Percentiles rank a stretch among this genome's conserved stretches.
These are phyloP conservation scores for Montipora capricornis DNA, from an alignment of 64 coral and sea anemone genomes.

Conservation along the genomic window DNA sequence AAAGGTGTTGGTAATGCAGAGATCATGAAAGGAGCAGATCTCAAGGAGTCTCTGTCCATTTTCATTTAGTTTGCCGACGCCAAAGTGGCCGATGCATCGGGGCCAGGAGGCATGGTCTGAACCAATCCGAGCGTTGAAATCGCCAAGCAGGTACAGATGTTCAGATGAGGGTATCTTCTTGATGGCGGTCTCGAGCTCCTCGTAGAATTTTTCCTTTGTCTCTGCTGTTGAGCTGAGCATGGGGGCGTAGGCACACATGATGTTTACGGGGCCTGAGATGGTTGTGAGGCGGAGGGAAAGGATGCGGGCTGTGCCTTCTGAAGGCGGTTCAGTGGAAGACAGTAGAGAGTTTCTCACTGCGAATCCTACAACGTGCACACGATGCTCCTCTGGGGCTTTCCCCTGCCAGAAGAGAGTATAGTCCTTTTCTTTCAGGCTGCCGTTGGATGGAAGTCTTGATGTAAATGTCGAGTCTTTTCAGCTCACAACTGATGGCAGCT, in stretches of 20 bases:
- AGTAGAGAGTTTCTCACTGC: constrained; percentile 29
- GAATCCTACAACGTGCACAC: constrained; percentile 26
- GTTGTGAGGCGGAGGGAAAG: constrained; percentile 31
- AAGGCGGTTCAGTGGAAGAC: background rate
- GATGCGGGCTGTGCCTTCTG: background rate
- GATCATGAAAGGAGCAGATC: background rate
- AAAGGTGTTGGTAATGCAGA: background rate
- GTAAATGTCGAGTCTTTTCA: too few relatives aligned
- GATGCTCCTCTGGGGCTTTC: background rate
- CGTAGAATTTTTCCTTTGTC: constrained; percentile 26
- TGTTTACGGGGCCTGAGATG: background rate
- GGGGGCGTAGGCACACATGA: background rate
- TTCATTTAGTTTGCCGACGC: constrained; percentile 20
- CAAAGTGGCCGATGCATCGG: background rate
- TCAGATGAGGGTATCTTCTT: background rate
- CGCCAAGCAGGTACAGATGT: constrained; percentile 5
- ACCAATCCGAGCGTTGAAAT: constrained; percentile 26
- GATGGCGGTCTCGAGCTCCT: constrained; percentile 4
- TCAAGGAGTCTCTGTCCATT: constrained; percentile 33
- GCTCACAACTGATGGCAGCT: too few relatives aligned
- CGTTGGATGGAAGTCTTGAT: background rate
- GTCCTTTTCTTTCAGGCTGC: constrained; percentile 14
- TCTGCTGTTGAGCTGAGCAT: constrained; percentile 11
- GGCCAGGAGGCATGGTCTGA: constrained; percentile 22
- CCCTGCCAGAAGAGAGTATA: constrained; percentile 54